These are phyloP conservation scores for Aurelia sp. DNA, from an alignment of 30 jellyfish, hydroid and myxozoan species.

Conservation along the genomic window DNA sequence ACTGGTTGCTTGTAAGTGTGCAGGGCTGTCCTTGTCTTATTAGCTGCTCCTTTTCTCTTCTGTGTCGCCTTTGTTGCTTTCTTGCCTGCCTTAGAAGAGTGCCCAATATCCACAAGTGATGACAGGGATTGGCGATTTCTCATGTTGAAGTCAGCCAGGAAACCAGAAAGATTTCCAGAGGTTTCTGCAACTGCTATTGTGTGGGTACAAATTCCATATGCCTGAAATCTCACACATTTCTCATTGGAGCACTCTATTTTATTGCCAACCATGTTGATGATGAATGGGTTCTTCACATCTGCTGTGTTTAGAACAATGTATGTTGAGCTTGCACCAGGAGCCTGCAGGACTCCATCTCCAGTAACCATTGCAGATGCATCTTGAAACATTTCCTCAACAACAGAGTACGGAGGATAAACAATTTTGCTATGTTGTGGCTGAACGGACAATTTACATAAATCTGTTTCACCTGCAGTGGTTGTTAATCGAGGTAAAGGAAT, in stretches of 20 bases:
- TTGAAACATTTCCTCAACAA: conserved; percentile 5
- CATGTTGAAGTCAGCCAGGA: not conserved
- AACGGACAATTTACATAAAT: not conserved
- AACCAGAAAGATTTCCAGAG: not conserved
- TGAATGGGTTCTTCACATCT: not conserved
- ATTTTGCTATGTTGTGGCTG: conserved; percentile 12
- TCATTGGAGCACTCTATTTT: not conserved
- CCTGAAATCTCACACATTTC: not conserved
- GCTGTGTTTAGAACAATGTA: not conserved
- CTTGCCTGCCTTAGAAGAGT: not conserved
- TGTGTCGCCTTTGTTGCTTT: conserved; percentile 3
- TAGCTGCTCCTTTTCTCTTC: not conserved
- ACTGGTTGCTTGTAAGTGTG: not conserved
- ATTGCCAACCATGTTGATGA: not conserved
- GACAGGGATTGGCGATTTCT: not conserved
- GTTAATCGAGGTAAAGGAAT: not conserved
- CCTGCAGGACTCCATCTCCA: not conserved
- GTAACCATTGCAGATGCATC: conserved; percentile 19
- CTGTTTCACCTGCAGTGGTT: not conserved
- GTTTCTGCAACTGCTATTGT: not conserved
- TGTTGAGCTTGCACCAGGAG: conserved; percentile 9
- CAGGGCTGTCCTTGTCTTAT: not conserved
- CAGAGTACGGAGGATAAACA: conserved; percentile 1
- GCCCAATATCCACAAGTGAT: not conserved
- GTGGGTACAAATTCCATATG: not conserved